Percentiles rank a stretch among this genome's conserved stretches.
These are phyloP conservation scores for Lasioglossum calceatum DNA, from an alignment of 2,888 invertebrate genomes.

Conservation along the genomic window DNA sequence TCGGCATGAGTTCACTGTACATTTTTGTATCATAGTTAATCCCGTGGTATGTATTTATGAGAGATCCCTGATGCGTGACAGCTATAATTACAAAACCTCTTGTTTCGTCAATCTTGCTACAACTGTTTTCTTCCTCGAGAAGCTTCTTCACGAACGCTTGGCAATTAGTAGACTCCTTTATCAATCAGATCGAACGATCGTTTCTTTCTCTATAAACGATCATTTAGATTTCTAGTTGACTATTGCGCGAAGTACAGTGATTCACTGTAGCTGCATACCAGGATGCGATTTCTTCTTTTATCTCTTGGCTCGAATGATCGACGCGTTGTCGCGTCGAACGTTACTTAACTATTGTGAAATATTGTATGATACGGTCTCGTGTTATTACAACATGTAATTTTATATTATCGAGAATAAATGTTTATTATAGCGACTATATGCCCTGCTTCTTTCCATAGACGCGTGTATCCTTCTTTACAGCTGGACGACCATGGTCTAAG, in stretches of 20 bases:
- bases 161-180: conserved; percentile 47
- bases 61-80: conserved; percentile 59
- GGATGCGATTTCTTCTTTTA: conserved; percentile 44
- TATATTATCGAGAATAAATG: conserved; percentile 82
- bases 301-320: conserved; percentile 10
- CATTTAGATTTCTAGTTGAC: conserved; percentile 51
- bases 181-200: conserved; percentile 56
- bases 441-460: background rate
- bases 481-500: background rate
- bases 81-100: conserved; percentile 40
- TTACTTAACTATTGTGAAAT: conserved; percentile 77
- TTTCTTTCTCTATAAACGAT: conserved; percentile 23
- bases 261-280: conserved; percentile 39
- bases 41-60: conserved; percentile 81
- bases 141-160: conserved; percentile 33
- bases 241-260: conserved; percentile 29
- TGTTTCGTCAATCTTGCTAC: background rate
- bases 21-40: conserved; percentile 82
- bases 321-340: conserved; percentile 41
- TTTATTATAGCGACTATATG: conserved; percentile 55
- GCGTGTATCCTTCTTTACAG: background rate
- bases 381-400: conserved; percentile 81
- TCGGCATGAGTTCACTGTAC: conserved; percentile 73
- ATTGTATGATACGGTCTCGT: conserved; percentile 82
- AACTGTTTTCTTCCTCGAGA: conserved; percentile 6